A percentile compares a stretch with the other conserved stretches of the same genome.
Conservation (phyloP, 37 sponge, comb jelly and placozoan genomes). For the Axinella damicornis region DNA sequence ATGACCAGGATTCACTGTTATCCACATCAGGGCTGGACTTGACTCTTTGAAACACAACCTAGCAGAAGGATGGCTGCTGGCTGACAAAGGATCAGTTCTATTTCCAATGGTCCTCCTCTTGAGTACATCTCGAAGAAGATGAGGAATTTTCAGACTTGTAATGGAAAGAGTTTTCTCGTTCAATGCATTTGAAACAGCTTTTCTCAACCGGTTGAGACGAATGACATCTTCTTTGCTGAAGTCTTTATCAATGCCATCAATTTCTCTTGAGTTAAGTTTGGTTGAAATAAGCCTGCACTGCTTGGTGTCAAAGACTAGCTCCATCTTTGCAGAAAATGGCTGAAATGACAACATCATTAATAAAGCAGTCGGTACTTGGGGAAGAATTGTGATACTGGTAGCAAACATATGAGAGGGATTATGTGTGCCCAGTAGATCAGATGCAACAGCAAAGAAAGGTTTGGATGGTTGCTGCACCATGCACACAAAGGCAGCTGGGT, state of each 20-base stretch:
- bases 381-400: conserved; percentile 32
- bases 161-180: no score
- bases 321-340: neutral
- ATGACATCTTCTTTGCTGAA: neutral
- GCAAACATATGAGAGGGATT: neutral
- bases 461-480: neutral
- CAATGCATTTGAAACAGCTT: neutral
- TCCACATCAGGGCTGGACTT: no score
- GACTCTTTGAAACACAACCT: no score
- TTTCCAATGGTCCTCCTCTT: no score
- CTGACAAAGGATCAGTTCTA: no score
- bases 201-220: no score
- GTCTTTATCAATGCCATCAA: neutral
- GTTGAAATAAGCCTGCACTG: neutral
- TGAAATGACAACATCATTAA: conserved; percentile 44
- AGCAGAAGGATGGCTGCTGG: no score
- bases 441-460: conserved; percentile 45
- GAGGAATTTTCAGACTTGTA: no score
- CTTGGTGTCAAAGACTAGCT: neutral
- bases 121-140: neutral
- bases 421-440: neutral
- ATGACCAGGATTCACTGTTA: no score
- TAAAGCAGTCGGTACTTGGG: conserved; percentile 4
- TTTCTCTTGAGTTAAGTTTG: conserved; percentile 1
- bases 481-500: conserved; percentile 29